Evolutionary conservation across 2,797 vertebrate species (phyloP).

Genomic region (Galagoides demidoff): DNA sequence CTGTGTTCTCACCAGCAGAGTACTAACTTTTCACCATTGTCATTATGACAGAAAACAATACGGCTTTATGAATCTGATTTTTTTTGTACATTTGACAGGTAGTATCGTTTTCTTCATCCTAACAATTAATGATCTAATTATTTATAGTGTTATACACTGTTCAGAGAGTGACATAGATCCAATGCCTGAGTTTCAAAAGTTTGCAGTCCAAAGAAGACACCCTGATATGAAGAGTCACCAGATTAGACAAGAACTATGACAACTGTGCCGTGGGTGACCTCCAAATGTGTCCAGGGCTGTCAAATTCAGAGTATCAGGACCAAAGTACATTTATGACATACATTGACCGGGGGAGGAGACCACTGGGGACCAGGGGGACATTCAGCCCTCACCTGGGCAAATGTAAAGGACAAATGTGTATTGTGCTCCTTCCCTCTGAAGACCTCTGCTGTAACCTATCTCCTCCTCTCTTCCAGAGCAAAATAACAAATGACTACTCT

Average conservation of each 20-base stretch:
- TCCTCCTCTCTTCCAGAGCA: conserved; percentile 12
- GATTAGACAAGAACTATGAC: neutral
- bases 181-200: neutral
- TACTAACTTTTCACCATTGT: neutral
- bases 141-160: neutral
- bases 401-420: neutral
- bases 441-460: neutral
- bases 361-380: neutral
- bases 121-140: neutral
- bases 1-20: neutral
- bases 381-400: neutral
- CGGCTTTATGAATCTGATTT: neutral
- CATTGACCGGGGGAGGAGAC: neutral
- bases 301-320: neutral
- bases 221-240: neutral
- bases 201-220: neutral
- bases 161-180: neutral
- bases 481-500: neutral
- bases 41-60: conserved; percentile 23
- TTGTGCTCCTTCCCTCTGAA: neutral
- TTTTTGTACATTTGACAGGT: neutral
- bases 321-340: neutral
- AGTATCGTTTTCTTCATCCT: neutral
- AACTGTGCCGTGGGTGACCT: neutral
- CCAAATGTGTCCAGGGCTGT: neutral